Base-by-base conservation (phyloP, 2,888 invertebrate genomes). In the Rhimphoctona megacephalus region DNA sequence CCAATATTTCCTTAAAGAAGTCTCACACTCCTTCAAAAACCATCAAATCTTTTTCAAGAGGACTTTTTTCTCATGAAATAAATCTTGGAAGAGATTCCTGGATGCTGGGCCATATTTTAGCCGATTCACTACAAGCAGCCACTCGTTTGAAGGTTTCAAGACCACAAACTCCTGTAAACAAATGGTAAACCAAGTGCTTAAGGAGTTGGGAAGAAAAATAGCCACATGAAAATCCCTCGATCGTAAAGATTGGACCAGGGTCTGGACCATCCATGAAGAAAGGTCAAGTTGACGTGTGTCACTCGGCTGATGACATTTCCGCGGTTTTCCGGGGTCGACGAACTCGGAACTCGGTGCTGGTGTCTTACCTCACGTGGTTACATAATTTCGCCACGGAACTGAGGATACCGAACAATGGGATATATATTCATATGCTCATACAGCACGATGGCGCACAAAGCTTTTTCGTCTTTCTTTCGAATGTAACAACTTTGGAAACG, bases 261-360 rank as follows among this genome's bases (percentile, higher is more conserved):
- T 49, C 61, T 33, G 52, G 57, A 61, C n/a, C 64, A 66, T 64
- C 52, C 25, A 9, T 14, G 5, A 33, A 72, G 73, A 19, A 76
- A 76, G 77, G 57, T 43, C 70, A 36, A 57, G 39, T 57, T 70
- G 69, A 67, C 54, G 46, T 14, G 43, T 67, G 72, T 81, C 79
- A 70, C 54, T 79, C 81, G 46, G 72, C 43, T 84, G 82, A 79
- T 87, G 84, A 83, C 74, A 52, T 69, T 72, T 79, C 67, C 82
- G 85, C 57, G 85, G 87, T 87, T 85, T 87, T 83, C 87, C 87
- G 73, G 83, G 87, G 74, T 81, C 78, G 79, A 86, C 72, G 86
- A 85, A 81, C 87, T 84, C 69, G 61, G n/a, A 39, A 19, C 39
- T 33, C 5, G 4, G 43, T 49, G 22, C 19, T 54, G 22, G 6